Evolutionary conservation across 2,888 invertebrate genomes (phyloP).

Genomic region (Andrena bicolor): DNA sequence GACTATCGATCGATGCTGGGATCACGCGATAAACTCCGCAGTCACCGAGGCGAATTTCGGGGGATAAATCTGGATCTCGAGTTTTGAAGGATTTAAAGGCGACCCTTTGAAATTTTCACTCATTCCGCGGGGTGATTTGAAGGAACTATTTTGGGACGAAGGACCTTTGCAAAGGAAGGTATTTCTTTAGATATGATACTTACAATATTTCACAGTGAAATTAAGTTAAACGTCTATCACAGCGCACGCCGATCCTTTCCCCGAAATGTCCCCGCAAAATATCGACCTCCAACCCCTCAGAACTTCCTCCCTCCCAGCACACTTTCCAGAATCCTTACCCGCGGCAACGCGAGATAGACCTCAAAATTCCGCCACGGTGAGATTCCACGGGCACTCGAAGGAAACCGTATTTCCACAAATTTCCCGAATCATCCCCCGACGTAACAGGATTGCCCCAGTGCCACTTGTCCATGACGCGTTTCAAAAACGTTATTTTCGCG

Average conservation of each 20-base stretch:
- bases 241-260: not conserved
- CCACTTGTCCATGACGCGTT: conserved; percentile 52
- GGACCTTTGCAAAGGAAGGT: no score
- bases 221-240: not conserved
- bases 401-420: conserved; percentile 46
- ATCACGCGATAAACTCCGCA: conserved; percentile 19
- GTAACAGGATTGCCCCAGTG: conserved; percentile 44
- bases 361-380: not conserved
- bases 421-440: conserved; percentile 40
- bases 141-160: no score
- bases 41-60: not conserved
- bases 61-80: not conserved
- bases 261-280: not conserved
- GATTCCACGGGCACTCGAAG: not conserved
- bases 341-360: not conserved
- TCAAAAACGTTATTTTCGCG: conserved; percentile 68
- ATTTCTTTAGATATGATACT: no score
- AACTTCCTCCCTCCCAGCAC: not conserved
- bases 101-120: not conserved
- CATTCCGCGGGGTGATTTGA: no score
- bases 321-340: not conserved
- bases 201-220: no score
- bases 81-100: not conserved
- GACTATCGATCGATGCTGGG: conserved; percentile 34
- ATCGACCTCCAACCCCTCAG: not conserved